Conservation (phyloP, 2,113 vertebrate species). For the Menura novaehollandiae region DNA sequence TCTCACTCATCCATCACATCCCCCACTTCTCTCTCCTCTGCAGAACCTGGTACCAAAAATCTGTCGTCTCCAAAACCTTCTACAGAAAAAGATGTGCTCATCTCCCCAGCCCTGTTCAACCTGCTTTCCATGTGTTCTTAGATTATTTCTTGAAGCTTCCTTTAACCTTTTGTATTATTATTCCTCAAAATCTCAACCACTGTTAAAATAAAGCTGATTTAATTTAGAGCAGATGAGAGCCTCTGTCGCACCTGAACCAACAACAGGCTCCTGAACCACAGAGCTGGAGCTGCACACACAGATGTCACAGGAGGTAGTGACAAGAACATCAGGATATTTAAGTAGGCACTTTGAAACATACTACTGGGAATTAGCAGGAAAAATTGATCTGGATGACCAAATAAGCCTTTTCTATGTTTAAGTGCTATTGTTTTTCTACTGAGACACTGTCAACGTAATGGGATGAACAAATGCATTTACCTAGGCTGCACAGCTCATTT, state of each 20-base stretch:
- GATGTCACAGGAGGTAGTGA: not conserved
- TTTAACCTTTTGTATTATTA: not conserved
- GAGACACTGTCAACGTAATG: not conserved
- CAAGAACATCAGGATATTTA: not conserved
- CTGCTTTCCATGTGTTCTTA: not conserved
- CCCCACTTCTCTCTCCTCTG: not conserved
- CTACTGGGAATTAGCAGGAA: not conserved
- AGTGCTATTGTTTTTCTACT: not conserved
- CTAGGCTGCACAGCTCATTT: conserved; percentile 4
- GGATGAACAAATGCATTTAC: not conserved
- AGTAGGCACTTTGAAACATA: not conserved
- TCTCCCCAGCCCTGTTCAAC: not conserved
- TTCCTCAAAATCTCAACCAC: not conserved
- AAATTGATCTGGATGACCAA: not conserved
- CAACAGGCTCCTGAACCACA: not conserved
- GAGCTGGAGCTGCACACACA: not conserved
- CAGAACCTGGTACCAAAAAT: not conserved
- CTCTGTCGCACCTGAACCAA: not conserved
- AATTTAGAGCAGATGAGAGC: not conserved
- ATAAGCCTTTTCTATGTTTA: not conserved
- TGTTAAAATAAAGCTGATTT: not conserved
- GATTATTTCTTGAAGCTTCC: not conserved
- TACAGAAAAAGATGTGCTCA: not conserved
- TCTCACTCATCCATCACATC: not conserved
- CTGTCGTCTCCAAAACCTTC: not conserved